phyloP scores from a whole-genome alignment of 2,113 vertebrate species.

The Spilogale gracilis region DNA sequence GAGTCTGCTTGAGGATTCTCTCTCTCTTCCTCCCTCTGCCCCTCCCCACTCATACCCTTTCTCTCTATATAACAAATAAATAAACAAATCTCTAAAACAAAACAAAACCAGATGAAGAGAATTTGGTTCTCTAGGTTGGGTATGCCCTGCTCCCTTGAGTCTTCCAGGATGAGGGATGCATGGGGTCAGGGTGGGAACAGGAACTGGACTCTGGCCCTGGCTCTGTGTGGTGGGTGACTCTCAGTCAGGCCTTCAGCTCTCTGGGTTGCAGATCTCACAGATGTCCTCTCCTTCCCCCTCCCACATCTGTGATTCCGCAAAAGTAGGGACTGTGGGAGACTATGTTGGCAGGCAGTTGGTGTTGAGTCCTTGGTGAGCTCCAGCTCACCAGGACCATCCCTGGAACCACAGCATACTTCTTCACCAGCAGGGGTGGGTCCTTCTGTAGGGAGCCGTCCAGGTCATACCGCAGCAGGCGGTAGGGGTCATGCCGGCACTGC shows the following conservation, averaged over 20 bases:
- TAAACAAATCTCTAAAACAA: neutral
- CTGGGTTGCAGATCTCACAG: neutral
- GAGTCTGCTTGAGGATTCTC: neutral
- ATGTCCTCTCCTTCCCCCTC: neutral
- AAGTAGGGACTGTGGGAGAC: neutral
- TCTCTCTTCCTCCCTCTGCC: neutral
- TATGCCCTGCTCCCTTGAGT: neutral
- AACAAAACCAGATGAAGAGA: neutral
- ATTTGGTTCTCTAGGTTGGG: neutral
- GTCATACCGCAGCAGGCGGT: conserved; percentile 82
- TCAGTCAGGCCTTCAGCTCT: neutral
- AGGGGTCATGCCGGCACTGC: conserved; percentile 81
- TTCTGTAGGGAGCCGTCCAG: conserved; percentile 75
- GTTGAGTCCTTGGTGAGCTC: neutral
- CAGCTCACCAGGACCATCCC: conserved; percentile 83
- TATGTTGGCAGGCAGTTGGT: neutral
- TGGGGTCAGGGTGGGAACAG: neutral
- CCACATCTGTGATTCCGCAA: neutral
- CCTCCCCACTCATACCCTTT: neutral
- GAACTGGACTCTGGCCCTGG: neutral
- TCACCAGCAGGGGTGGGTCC: conserved; percentile 71
- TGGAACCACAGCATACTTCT: conserved; percentile 74
- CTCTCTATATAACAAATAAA: neutral
- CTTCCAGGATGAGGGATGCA: neutral
- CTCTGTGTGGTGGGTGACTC: neutral